These are phyloP conservation scores for Aspidoscelis tigris DNA, from an alignment of 2,113 vertebrate species.

Conservation along the genomic window DNA sequence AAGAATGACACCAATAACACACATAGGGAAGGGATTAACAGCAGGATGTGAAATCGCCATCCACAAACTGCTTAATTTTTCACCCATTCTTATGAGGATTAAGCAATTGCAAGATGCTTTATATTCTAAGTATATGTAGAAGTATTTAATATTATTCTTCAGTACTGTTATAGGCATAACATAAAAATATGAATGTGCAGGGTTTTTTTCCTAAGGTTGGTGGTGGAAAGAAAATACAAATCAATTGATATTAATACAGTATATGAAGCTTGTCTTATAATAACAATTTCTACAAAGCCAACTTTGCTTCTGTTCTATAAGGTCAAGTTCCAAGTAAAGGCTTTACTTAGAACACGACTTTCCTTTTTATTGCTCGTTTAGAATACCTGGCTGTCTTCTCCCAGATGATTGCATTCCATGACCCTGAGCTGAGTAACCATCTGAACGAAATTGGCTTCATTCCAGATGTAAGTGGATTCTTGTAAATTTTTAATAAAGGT, in stretches of 20 bases:
- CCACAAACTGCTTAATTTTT: no score
- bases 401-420: constrained; percentile 98
- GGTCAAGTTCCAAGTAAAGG: not conserved
- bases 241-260: not conserved
- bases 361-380: constrained; percentile 66
- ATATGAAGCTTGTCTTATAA: not conserved
- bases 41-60: no score
- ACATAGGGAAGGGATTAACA: constrained; percentile 32
- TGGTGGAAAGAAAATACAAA: not conserved
- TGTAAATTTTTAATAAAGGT: not conserved
- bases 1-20: not conserved
- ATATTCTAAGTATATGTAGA: not conserved
- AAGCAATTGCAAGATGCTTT: constrained; percentile 11
- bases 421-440: constrained; percentile 98
- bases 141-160: not conserved
- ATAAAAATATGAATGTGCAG: not conserved
- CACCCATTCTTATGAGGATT: not conserved
- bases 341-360: not conserved
- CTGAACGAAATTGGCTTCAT: constrained; percentile 99
- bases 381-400: constrained; percentile 98
- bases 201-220: not conserved
- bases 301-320: not conserved
- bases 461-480: constrained; percentile 90
- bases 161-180: not conserved
- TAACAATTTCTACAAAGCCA: not conserved